Conservation (phyloP, 2,888 invertebrate genomes). For the Cremastobaeus sp. region DNA sequence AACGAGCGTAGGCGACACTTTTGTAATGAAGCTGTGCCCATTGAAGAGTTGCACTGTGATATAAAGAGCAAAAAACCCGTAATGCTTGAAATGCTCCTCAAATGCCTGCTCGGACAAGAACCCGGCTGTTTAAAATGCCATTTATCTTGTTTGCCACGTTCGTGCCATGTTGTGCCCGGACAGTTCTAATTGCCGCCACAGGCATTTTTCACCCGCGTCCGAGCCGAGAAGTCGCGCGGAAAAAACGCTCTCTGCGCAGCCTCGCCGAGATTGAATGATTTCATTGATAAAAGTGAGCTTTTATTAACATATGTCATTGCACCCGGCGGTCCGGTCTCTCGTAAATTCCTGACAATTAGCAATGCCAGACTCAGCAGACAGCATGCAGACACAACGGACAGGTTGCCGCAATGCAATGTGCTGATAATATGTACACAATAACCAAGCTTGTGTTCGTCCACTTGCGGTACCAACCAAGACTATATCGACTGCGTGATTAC, state of each 20-base stretch:
- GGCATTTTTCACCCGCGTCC: too few species aligned
- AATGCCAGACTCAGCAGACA: constrained; percentile 56
- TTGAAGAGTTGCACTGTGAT: too few species aligned
- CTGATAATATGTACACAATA: constrained; percentile 52
- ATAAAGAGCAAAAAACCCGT: too few species aligned
- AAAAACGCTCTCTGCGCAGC: too few species aligned
- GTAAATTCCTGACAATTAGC: constrained; percentile 59
- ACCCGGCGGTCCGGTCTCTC: constrained; percentile 45
- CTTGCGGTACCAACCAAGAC: constrained; percentile 31
- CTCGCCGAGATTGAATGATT: constrained; percentile 4
- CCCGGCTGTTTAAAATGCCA: too few species aligned
- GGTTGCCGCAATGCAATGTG: constrained; percentile 48
- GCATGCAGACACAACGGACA: constrained; percentile 56
- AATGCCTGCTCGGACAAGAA: neutral
- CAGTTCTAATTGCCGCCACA: too few species aligned
- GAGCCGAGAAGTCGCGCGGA: too few species aligned
- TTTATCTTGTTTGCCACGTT: too few species aligned
- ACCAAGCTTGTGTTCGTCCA: constrained; percentile 36
- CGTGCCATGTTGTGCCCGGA: too few species aligned
- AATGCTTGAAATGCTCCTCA: constrained; percentile 9
- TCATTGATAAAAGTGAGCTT: constrained; percentile 50
- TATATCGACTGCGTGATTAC: neutral
- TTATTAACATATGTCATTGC: constrained; percentile 54
- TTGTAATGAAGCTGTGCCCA: too few species aligned
- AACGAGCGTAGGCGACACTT: too few species aligned